Evolutionary conservation across 2,888 invertebrate species (phyloP).

Genomic region (Ischnura elegans): DNA sequence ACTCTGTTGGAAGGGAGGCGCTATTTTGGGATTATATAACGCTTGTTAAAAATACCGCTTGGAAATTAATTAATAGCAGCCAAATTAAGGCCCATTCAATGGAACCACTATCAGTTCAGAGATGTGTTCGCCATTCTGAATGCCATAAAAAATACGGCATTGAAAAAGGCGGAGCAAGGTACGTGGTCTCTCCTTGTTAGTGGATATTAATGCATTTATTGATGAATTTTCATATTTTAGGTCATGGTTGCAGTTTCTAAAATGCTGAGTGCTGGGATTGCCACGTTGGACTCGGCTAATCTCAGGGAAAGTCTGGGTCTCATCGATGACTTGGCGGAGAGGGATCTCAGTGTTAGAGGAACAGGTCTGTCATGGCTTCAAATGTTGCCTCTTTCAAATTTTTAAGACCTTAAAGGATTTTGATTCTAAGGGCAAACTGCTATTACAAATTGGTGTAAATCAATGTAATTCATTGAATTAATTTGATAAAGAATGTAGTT

Average conservation of each 20-base stretch:
- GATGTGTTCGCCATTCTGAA: no score
- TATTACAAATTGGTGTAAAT: neutral
- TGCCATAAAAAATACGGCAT: no score
- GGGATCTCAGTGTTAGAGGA: conserved; percentile 96
- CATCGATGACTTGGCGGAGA: conserved; percentile 95
- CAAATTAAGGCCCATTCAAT: no score
- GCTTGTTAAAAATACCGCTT: no score
- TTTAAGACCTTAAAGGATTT: neutral
- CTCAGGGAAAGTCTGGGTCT: conserved; percentile 96
- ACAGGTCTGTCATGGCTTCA: conserved; percentile 81
- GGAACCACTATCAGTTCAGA: no score
- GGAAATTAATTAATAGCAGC: no score
- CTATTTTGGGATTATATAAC: no score
- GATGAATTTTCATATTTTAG: no score
- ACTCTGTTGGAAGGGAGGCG: no score
- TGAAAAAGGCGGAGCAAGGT: no score
- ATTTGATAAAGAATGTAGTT: neutral
- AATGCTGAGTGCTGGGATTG: conserved; percentile 93
- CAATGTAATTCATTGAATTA: neutral
- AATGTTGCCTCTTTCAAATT: neutral
- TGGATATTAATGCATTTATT: no score
- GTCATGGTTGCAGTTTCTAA: conserved; percentile 97
- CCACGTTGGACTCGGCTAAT: conserved; percentile 90
- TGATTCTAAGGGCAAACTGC: neutral
- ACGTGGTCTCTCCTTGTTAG: no score